Base-by-base conservation (phyloP, 2,113 vertebrate genomes). In the Nymphicus hollandicus region DNA sequence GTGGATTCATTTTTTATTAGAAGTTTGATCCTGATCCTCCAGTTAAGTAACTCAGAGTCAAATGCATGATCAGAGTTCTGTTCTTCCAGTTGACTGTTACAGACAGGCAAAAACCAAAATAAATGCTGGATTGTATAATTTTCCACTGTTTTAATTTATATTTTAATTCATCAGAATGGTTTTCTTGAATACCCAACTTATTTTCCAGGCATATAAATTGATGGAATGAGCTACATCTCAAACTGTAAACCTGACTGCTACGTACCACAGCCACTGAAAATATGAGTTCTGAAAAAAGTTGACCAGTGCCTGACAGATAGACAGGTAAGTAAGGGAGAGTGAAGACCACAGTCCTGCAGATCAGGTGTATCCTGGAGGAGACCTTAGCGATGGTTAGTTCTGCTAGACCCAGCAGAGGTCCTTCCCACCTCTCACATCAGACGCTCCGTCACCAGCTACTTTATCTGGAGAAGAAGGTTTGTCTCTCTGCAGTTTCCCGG, bases 161-260 rank as follows among this genome's bases (percentile, higher is more conserved):
- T 52, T 86, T 84, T 63, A 47, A 83, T 88, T 85, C 13, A n/a
- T 87, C 31, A 69, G 63, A 71, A 58, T 72, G 3, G 12, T 91
- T 87, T 61, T 80, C 63, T 82, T 93, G 46, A 89, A 53, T 77
- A 69, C 31, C 11, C 25, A 43, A 5, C 63, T 94, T 88, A 35
- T 39, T 82, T 94, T 63, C 50, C 64, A 95, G 70, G 25, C 31
- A 35, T 37, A 27, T 46, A 33, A 65, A 52, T 27, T 61, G 63
- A 37, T 66, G 58, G 37, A 61, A 82, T 27, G 53, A 85, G n/a
- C 58, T 72, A 58, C 35, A 49, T 49, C 46, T 81, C 47, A 43
- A 14, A 44, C 47, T 0, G 0, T 20, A 49, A 80, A 64, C 39
- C 53, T 65, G 88, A 47, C 33, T 72, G 0, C 44, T 14, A 1